phyloP scores from a whole-genome alignment of 2,113 vertebrate genomes.

The Butorides virescens region DNA sequence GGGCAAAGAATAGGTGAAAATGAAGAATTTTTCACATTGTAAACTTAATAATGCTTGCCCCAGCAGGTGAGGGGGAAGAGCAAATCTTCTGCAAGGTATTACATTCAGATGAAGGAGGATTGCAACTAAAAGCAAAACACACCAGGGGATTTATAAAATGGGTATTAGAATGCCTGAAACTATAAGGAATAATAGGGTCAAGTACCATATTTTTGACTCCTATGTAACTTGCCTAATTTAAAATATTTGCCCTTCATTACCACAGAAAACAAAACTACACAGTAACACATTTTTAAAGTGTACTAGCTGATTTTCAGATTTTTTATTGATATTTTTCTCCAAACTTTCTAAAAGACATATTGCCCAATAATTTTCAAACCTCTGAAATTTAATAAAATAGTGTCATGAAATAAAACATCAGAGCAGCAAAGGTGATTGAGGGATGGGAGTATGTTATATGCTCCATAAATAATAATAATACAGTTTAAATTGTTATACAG shows the following conservation, averaged over 20 bases:
- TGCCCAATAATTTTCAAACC: neutral
- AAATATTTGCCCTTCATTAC: neutral
- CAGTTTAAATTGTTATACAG: neutral
- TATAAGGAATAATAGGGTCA: neutral
- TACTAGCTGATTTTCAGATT: neutral
- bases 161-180: neutral
- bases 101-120: neutral
- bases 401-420: neutral
- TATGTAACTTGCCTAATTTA: neutral
- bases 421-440: neutral
- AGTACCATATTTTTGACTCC: neutral
- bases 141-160: neutral
- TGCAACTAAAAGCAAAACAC: neutral
- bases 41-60: neutral
- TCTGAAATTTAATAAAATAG: neutral
- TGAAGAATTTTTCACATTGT: neutral
- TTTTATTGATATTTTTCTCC: neutral
- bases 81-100: slow-evolving; percentile 2
- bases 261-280: neutral
- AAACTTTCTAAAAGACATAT: neutral
- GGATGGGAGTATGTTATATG: neutral
- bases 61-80: neutral
- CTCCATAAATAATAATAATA: neutral
- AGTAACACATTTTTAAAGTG: neutral
- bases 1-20: neutral